These are phyloP conservation scores for Borostomias antarcticus DNA, from an alignment of 2,797 vertebrate genomes.

Conservation along the genomic window DNA sequence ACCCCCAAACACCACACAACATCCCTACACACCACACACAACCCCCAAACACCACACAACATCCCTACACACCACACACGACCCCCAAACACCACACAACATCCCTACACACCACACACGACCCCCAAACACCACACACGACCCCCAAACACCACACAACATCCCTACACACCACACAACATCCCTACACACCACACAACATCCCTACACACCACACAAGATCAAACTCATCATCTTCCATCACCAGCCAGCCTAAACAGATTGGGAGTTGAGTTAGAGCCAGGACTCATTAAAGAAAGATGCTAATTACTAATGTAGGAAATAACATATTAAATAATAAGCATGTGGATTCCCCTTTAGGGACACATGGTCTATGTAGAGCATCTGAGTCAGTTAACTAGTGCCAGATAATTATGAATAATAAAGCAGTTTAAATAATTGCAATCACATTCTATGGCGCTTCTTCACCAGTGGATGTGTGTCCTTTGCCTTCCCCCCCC, in stretches of 20 bases:
- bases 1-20: no score
- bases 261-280: not conserved
- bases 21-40: no score
- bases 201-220: not conserved
- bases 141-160: no score
- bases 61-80: no score
- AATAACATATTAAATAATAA: slow-evolving; percentile 2
- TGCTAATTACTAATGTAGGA: slow-evolving; percentile 7
- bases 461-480: slow-evolving; percentile 74
- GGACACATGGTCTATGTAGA: slow-evolving; percentile 12
- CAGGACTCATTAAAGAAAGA: not conserved
- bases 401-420: slow-evolving; percentile 75
- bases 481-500: no score
- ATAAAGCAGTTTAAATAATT: slow-evolving; percentile 77
- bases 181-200: no score
- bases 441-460: slow-evolving; percentile 65
- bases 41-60: no score
- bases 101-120: no score
- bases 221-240: not conserved
- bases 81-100: no score
- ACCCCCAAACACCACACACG: no score
- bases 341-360: slow-evolving; percentile 27
- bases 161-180: no score
- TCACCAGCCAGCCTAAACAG: not conserved
- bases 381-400: slow-evolving; percentile 20